Conservation (phyloP, 2,113 vertebrate species). For the Mystacornis crossleyi region DNA sequence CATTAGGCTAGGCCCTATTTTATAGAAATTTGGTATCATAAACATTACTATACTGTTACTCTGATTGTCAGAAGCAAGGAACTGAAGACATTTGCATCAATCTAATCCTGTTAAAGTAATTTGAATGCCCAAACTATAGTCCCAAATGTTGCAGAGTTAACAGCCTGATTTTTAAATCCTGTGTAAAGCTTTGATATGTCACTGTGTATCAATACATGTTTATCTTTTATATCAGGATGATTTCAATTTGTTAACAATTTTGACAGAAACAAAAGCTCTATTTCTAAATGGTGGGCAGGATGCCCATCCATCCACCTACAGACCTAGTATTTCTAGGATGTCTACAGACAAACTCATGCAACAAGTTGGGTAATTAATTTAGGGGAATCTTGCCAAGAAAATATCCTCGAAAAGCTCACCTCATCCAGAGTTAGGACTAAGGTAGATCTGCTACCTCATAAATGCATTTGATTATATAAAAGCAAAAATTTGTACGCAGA, state of each 20-base stretch:
- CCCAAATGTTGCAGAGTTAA: background rate
- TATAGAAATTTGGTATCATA: background rate
- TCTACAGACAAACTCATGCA: background rate
- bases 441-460: background rate
- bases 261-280: background rate
- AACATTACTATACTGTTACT: background rate
- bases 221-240: background rate
- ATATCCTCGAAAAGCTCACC: background rate
- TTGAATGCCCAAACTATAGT: background rate
- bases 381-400: background rate
- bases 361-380: background rate
- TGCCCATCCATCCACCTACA: background rate
- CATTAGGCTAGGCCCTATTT: background rate
- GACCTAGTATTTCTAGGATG: background rate
- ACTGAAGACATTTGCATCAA: background rate
- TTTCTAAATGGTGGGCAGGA: background rate
- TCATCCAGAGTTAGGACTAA: background rate
- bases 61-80: background rate
- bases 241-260: background rate
- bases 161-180: background rate
- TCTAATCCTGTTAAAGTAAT: background rate
- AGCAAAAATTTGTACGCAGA: background rate
- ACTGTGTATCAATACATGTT: background rate
- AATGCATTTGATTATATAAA: background rate
- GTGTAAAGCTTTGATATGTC: background rate